Conservation (phyloP, 2,113 vertebrate genomes). For the Anarhynchus alexandrinus region DNA sequence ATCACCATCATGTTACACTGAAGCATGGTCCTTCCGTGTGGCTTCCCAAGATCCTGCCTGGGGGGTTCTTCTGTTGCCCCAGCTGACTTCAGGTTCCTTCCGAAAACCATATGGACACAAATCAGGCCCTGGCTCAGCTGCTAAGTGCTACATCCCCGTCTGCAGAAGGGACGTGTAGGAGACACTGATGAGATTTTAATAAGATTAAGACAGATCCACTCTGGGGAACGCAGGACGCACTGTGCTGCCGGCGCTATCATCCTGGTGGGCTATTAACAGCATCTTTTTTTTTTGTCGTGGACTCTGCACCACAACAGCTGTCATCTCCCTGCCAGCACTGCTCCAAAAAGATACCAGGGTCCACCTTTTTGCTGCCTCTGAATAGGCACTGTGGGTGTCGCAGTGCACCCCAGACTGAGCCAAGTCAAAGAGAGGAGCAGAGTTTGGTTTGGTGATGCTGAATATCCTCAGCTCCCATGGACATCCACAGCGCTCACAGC, state of each 20-base stretch:
- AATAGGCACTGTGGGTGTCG: neutral
- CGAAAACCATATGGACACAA: neutral
- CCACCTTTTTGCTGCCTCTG: neutral
- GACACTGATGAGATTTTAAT: neutral
- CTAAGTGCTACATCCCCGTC: neutral
- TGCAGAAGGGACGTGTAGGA: neutral
- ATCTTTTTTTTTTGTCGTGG: rapidly evolving
- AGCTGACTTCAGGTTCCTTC: neutral
- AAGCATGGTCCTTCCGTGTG: neutral
- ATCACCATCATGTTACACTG: neutral
- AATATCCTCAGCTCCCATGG: neutral
- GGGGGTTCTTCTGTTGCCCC: neutral
- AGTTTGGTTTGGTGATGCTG: neutral
- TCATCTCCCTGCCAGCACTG: rapidly evolving
- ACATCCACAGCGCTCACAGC: neutral
- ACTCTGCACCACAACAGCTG: neutral
- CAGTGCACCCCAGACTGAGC: neutral
- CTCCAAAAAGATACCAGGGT: neutral
- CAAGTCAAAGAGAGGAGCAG: neutral
- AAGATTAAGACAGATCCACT: neutral
- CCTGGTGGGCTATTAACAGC: neutral
- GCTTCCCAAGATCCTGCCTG: neutral
- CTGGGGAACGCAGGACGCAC: neutral
- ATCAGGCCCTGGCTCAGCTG: neutral
- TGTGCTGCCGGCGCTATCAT: neutral